phyloP scores from a whole-genome alignment of 2,113 vertebrate genomes.

The Porphyrio hochstetteri region DNA sequence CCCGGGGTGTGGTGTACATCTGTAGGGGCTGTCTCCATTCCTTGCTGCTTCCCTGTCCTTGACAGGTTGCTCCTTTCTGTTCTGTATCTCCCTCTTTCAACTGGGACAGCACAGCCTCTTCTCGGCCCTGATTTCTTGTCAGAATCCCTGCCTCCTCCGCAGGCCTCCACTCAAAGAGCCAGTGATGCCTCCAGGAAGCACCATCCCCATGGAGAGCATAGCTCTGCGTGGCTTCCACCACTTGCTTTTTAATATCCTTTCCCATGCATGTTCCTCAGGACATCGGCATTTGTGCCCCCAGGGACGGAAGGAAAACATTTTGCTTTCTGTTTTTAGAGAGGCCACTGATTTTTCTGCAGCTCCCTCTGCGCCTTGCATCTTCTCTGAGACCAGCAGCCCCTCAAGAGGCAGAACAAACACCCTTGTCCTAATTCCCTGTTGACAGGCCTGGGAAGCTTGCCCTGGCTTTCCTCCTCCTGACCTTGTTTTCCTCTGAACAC shows the following conservation, averaged over 20 bases:
- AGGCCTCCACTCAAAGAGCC: background rate
- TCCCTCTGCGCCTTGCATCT: conserved; percentile 20
- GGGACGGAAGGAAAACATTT: conserved; percentile 42
- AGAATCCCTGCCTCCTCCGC: rapidly evolving
- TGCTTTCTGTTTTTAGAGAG: conserved; percentile 48
- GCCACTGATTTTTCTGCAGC: conserved; percentile 5
- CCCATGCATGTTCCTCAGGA: background rate
- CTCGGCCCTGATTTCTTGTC: background rate
- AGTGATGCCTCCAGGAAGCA: background rate
- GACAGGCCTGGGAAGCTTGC: conserved; percentile 45
- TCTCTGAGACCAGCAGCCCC: background rate
- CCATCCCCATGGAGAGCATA: background rate
- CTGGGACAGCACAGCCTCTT: background rate
- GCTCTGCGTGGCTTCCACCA: background rate
- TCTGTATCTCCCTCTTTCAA: background rate
- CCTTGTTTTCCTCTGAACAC: conserved; percentile 30
- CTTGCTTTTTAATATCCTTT: background rate
- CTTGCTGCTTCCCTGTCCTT: background rate
- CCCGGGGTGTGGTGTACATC: background rate
- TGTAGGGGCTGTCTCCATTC: background rate
- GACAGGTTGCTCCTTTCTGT: background rate
- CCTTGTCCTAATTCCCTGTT: conserved; percentile 45
- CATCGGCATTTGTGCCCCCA: background rate
- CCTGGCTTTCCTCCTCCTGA: conserved; percentile 5
- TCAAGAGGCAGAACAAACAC: background rate